Base-by-base conservation (phyloP, 1,140 invertebrate species). In the Eulimnadia texana region DNA sequence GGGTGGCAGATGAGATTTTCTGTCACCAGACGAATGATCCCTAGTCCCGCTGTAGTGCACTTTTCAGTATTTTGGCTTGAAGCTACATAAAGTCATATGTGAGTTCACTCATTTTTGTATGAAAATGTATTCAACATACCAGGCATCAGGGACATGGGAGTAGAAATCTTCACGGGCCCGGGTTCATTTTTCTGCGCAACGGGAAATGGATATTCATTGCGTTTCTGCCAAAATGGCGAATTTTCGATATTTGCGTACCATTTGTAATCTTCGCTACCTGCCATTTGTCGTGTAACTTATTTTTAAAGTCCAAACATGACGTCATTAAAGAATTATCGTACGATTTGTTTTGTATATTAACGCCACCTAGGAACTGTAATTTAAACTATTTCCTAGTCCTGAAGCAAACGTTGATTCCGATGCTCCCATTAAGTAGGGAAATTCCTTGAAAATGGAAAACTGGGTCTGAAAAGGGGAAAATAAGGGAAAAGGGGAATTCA, bases 1-100 rank as follows among this genome's bases (percentile, higher is more conserved):
- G 93, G 93, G 78, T 96, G 92, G 67, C 89, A 88, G 9, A 97
- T 74, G 23, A 96, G 72, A 76, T 94, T 92, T 74, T 93, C 90
- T 9, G 86, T 85, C 51, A 91, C 80, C 49, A 91, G 73, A 70
- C 85, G 88, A 50, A 84, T 82, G 62, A 89, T 74, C 67, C 83
- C 82, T 60, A 89, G 84, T 57, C 85, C 82, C 64, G 81, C 75
- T 1, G 80, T 81, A 2, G 88, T 76, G 73, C 84, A 88, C 58
- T 79, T 80, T 59, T 69, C 68, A 49, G 70, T 58, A 20, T 61
- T 53, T 11, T 61, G 65, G 16, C 33, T 16, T 16, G 16, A 42
- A 9, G 33, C 33, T 42, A 42, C 6, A 16, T 9, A 42, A n/a
- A n/a, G n/a, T n/a, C n/a, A n/a, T n/a, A n/a, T n/a, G n/a, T n/a